Evolutionary conservation across 2,113 vertebrate species (phyloP).

Genomic region (Bothrops jararaca): DNA sequence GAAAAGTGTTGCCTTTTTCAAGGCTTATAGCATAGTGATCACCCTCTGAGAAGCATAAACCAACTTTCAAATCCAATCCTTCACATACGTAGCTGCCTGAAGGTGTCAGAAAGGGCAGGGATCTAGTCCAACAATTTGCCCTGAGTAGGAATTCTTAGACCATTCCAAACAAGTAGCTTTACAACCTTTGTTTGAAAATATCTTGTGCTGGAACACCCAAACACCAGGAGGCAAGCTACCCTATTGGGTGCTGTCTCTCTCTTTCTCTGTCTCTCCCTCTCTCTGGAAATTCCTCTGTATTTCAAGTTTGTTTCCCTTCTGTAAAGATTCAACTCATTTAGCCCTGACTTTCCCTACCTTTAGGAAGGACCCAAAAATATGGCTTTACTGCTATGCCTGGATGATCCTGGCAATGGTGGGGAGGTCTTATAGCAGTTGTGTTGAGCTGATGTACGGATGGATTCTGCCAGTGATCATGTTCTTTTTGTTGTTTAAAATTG

Average conservation of each 20-base stretch:
- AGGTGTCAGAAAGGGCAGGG: background rate
- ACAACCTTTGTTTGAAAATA: background rate
- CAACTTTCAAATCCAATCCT: background rate
- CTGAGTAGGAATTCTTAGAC: background rate
- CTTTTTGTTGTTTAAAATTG: no score
- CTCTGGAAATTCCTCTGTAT: background rate
- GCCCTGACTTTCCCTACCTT: no score
- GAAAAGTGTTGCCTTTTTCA: background rate
- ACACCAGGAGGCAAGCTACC: background rate
- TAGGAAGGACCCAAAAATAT: no score
- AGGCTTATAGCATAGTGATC: background rate
- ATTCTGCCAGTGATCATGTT: no score
- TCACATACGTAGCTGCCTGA: background rate
- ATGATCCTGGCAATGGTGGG: no score
- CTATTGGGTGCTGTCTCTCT: background rate
- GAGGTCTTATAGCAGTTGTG: no score
- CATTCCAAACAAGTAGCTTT: background rate
- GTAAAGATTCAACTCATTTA: background rate
- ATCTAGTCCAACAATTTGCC: background rate
- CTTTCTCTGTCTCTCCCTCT: no score
- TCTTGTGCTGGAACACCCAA: background rate
- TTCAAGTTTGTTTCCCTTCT: background rate
- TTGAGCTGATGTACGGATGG: no score
- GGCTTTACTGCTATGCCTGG: no score
- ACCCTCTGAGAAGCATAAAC: background rate